Evolutionary conservation across 2,113 vertebrate genomes (phyloP), one percentile per base, ranked within the genome.

Genomic region (Megalops atlanticus): DNA sequence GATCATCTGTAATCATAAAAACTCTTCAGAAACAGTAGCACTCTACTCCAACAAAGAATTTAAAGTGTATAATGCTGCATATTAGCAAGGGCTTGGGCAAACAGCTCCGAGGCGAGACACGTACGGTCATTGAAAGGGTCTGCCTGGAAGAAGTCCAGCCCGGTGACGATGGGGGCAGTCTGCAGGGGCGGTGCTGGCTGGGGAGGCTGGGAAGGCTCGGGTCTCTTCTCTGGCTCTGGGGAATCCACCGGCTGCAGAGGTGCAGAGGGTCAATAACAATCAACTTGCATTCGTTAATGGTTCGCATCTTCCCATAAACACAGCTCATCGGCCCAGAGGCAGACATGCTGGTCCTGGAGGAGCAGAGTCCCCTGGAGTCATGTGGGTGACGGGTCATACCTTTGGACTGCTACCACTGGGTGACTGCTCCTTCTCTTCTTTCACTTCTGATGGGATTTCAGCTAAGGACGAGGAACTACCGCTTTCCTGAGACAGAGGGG

Each of bases 101-200:
- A 54, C 2, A 24, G 49, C 16, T 4, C 18, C 16, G 49, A 21
- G 49, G 16, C 4, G 54, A 64, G 58, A 31, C n/a, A 94, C 97
- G 96, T 94, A 99, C 98, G 95, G 83, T 96, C 97, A 87, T 95
- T 94, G 76, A 99, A 99, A 49, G 97, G 98, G 92, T 99, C 98
- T 45, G 96, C 92, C 80, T 97, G 94, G 89, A 99, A 99, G 91
- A 99, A 99, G 86, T 98, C 96, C 89, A 97, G 92, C 77, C 90
- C 93, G 75, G 93, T 76, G 49, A 15, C 89, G 82, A 92, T 85
- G 87, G 92, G 92, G 73, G 91, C 79, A 4, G 77, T 71, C 76
- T 79, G 73, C 35, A 12, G 91, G 88, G 94, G 43, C 36, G 16
- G 64, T 81, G 84, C 21, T 87, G 89, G 54, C 91, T 94, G 89